Base-by-base conservation (phyloP, 1,140 invertebrate species). In the Lepidostoma basale region DNA sequence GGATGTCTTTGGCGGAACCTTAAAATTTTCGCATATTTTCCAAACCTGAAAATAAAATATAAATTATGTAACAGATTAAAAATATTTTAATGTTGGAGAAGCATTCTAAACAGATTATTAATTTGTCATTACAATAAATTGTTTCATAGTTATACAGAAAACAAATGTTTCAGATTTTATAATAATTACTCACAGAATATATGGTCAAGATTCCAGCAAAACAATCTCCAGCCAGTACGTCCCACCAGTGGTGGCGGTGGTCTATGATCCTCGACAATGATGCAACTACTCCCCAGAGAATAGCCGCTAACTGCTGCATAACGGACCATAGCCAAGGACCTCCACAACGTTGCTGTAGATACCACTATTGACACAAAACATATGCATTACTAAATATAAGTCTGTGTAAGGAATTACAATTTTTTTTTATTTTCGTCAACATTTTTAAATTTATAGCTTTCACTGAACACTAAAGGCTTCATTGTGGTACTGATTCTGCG, bases 161-260 rank as follows among this genome's bases (percentile, higher is more conserved):
- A 33, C 12, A 6, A 33, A 6, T 33, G 12, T 33, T 33, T 33
- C 30, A 33, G 12, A 12, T 54, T n/a, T 40, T 40, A 40, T 60
- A 42, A 33, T 6, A 6, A 33, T n/a, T 33, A 8, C 62, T 64
- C 52, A 71, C 69, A 12, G 26, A 4, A 59, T 71, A 65, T 26
- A 39, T 62, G 2, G 83, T 83, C 1, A 82, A 76, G 1, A 81
- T 70, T 0, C 85, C 42, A 2, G 86, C 85, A 3, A 89, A 67
- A 0, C 83, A 56, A 0, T 77, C 77, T 0, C 90, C 90, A 3
- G 81, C 86, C 0, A 87, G 60, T 1, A 92, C 90, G 75, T 92
- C 90, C 88, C 89, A 91, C 89, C 90, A 91, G 77, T 91, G 89
- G 76, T 92, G 90, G 18, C 89, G 77, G 68, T 85, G 80, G 78